A percentile compares a stretch with the other conserved stretches of the same genome.
Conservation (phyloP, 2,113 vertebrate species). For the Capreolus pygargus region DNA sequence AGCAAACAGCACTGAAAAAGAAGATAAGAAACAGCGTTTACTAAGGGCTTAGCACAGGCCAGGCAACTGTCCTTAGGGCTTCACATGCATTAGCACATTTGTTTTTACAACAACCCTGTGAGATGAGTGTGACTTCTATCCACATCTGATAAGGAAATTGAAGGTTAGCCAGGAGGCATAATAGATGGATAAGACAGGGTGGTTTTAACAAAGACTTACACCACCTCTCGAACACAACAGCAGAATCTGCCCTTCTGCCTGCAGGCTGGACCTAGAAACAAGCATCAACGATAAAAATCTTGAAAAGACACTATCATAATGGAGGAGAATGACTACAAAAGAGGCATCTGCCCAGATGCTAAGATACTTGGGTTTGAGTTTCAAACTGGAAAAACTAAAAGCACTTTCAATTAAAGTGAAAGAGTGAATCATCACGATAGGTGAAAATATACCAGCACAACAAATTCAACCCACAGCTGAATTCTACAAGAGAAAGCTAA, state of each 20-base stretch:
- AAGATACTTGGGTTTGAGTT: background rate
- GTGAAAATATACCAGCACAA: background rate
- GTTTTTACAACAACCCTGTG: background rate
- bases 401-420: background rate
- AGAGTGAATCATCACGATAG: background rate
- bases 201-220: background rate
- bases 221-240: background rate
- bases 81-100: background rate
- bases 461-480: background rate
- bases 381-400: background rate
- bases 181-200: background rate
- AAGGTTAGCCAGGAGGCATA: background rate
- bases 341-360: background rate
- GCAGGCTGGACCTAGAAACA: background rate
- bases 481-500: background rate
- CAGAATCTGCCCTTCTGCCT: background rate
- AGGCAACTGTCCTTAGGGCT: background rate
- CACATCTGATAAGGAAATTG: background rate
- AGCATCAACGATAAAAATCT: background rate
- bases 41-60: background rate
- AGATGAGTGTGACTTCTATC: background rate
- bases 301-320: background rate
- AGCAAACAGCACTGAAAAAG: background rate
- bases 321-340: background rate
- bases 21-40: background rate